Base-by-base conservation (phyloP, 2,888 invertebrate genomes). In the Heliconius aoede region DNA sequence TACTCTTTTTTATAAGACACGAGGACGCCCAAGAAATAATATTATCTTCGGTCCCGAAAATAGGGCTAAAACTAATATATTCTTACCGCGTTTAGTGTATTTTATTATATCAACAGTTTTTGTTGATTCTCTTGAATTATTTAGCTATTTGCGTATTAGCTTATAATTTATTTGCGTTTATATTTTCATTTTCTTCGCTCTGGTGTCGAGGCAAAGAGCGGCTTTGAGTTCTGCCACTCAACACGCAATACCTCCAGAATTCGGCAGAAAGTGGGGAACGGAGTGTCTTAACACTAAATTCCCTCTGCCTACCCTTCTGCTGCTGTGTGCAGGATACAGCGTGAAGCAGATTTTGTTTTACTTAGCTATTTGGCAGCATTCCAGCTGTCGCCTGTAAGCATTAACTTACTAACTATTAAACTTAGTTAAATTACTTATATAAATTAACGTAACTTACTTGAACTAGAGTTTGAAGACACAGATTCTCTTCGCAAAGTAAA, bases 371-470 rank as follows among this genome's bases (percentile, higher is more conserved):
- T 28, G 46, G 30, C 40, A 51, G 0, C 4, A 11, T 15, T 15
- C 24, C 32, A 72, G n/a, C 9, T 11, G 26, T 60, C 58, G 18
- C 46, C 21, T 55, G 58, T 60, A 69, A 58, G 0, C 18, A 32
- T 18, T 24, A 24, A 65, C 13, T 60, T 36, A 30, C 32, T 24
- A 7, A 8, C 18, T 30, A n/a, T 1, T 18, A n/a, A 32, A 36
- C 1, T 36, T 36, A 58, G 18, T 58, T 24, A 28, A 71, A 51
- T 4, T n/a, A 62, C 40, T 28, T 55, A 72, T 18, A 46, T 64
- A 60, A 72, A 36, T 58, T 8, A n/a, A 55, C 28, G n/a, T n/a
- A 30, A 79, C 82, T 81, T 78, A 82, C 81, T 78, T 72, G 78
- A 72, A 77, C 76, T 80, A 58, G 80, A 79, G 51, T 75, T 71